Evolutionary conservation across 2,797 vertebrate species (phyloP).

Genomic region (Paramormyrops hopkinsi): DNA sequence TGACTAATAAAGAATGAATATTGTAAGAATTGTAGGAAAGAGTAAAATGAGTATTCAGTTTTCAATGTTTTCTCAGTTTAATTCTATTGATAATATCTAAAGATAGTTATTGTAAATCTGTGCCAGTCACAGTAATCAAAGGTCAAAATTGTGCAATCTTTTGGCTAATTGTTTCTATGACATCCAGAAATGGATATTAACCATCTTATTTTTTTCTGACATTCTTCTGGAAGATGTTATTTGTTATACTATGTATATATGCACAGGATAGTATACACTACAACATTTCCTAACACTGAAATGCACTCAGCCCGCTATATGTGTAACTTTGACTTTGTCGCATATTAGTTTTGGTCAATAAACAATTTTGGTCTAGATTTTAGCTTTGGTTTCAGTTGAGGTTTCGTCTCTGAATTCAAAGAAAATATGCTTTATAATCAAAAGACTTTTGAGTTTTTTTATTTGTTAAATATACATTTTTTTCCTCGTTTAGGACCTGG

Average conservation of each 20-base stretch:
- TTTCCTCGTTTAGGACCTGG: constrained; percentile 84
- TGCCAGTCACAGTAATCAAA: neutral
- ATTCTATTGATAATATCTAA: neutral
- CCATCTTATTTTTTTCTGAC: neutral
- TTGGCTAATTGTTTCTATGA: neutral
- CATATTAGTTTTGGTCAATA: neutral
- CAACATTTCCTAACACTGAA: neutral
- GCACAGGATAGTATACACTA: neutral
- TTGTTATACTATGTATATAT: neutral
- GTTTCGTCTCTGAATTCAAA: neutral
- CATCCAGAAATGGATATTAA: neutral
- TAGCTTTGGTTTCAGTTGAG: neutral
- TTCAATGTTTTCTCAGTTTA: neutral
- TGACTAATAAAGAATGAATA: neutral
- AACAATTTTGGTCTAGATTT: neutral
- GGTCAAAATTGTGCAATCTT: neutral
- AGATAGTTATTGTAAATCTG: neutral
- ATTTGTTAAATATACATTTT: neutral
- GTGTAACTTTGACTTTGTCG: neutral
- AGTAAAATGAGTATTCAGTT: neutral
- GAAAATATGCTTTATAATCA: neutral
- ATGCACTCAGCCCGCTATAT: neutral
- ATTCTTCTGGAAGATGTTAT: neutral
- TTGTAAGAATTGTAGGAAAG: neutral
- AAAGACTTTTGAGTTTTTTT: neutral